phyloP scores from a whole-genome alignment of 1,140 invertebrate species.

The Zaprionus ornatus region DNA sequence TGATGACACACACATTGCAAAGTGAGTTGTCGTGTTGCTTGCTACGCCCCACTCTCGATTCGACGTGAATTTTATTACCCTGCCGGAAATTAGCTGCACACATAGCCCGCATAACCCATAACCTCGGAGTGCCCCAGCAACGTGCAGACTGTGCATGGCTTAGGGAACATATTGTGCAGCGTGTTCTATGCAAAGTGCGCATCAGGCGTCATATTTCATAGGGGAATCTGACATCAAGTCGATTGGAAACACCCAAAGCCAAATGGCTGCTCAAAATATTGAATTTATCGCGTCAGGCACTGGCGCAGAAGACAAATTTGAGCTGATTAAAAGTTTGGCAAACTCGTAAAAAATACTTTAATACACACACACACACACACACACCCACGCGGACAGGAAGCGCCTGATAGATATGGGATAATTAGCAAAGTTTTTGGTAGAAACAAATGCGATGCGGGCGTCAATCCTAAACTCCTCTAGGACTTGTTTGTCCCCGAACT shows the following conservation, averaged over 20 bases:
- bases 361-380: conserved; percentile 7
- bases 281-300: conserved; percentile 38
- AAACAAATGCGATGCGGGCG: conserved; percentile 18
- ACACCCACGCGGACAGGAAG: background rate
- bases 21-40: conserved; percentile 15
- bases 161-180: conserved; percentile 54
- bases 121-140: background rate
- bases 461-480: background rate
- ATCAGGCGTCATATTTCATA: conserved; percentile 34
- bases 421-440: conserved; percentile 36
- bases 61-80: conserved; percentile 37
- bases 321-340: conserved; percentile 42
- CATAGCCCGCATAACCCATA: background rate
- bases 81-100: conserved; percentile 61
- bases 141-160: conserved; percentile 2
- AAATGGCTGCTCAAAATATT: conserved; percentile 26
- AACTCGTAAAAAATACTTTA: conserved; percentile 21
- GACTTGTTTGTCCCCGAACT: background rate
- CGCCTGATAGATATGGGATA: conserved; percentile 19
- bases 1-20: conserved; percentile 24
- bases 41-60: background rate
- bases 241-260: background rate
- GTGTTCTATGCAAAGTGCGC: conserved; percentile 57
- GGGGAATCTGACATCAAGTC: conserved; percentile 17
- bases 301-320: conserved; percentile 32